phyloP scores from a whole-genome alignment of 2,113 vertebrate genomes.

The Sinocyclocheilus grahami region DNA sequence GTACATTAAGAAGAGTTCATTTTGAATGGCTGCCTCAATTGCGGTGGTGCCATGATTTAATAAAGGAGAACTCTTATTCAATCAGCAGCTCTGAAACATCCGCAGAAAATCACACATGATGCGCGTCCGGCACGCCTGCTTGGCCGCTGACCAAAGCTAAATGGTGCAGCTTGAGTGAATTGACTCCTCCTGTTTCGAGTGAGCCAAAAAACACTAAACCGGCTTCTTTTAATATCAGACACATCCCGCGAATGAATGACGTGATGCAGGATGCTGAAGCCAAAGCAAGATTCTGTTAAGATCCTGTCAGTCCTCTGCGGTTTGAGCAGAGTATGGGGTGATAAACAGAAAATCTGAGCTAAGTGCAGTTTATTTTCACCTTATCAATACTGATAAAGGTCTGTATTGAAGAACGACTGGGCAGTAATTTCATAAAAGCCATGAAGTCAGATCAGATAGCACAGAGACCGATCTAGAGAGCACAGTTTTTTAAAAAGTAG shows the following conservation, averaged over 20 bases:
- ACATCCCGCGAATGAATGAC: not conserved
- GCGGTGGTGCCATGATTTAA: conserved; percentile 46
- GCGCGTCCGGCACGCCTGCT: too few relatives aligned
- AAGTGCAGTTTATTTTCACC: conserved; percentile 60
- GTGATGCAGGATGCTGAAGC: not conserved
- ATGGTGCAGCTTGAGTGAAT: conserved; percentile 28
- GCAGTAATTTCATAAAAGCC: conserved; percentile 62
- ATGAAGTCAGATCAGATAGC: conserved; percentile 61
- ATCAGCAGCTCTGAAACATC: conserved; percentile 29
- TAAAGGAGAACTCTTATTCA: conserved; percentile 37
- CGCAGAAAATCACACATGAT: conserved; percentile 29
- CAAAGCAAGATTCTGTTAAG: conserved; percentile 30
- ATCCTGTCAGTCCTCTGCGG: conserved; percentile 23
- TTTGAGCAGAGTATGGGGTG: conserved; percentile 30
- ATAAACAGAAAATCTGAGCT: conserved; percentile 53
- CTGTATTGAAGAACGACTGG: conserved; percentile 59
- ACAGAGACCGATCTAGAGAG: conserved; percentile 24
- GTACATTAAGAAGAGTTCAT: conserved; percentile 31
- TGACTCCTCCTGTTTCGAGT: conserved; percentile 31
- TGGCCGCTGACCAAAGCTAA: too few relatives aligned
- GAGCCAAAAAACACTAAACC: conserved; percentile 17
- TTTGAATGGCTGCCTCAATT: conserved; percentile 35
- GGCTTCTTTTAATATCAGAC: conserved; percentile 21
- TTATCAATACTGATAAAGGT: conserved; percentile 63
- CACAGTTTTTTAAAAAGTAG: conserved; percentile 12